Evolutionary conservation across 2,888 invertebrate genomes (phyloP), one percentile per base, ranked within the genome.

Genomic region (Drosophila diplacantha): DNA sequence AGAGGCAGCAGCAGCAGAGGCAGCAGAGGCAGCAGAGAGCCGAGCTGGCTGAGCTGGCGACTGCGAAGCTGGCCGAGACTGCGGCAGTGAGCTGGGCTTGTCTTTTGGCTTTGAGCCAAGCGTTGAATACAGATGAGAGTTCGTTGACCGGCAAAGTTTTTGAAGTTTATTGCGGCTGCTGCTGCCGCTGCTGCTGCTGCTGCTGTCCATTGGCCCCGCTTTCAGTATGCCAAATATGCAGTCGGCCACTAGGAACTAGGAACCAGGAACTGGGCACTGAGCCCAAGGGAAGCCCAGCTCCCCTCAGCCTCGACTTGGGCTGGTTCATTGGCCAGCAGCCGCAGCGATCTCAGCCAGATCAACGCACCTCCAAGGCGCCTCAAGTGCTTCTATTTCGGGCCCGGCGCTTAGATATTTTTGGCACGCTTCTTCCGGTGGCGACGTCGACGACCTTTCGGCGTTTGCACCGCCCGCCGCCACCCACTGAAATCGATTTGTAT

Each of bases 171-270:
- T 69, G 76, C 62, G 58, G 68, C 65, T 53, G 57, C 67, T 59
- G 63, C 55, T 60, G 67, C 65, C 53, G 64, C 56, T 63, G 60
- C 67, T 53, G 70, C 64, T 62, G 68, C 50, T 69, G 79, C 75
- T 78, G 75, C 68, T 63, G 66, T 65, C 59, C 61, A 58, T 72
- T 74, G 74, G 75, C 81, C 71, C 43, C 61, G 72, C 83, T 77
- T 81, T 78, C 78, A 75, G 79, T 82, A 80, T 76, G 76, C 78
- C 84, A 81, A 83, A 82, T 85, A 85, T 85, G 85, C 85, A 85
- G 29, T 46, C 20, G 44, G 31, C 18, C 20, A 85, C 80, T 82
- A 85, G 85, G 81, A 85, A 85, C 49, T 49, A 16, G n/a, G 53
- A 54, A 34, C 11, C 11, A 6, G 41, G 24, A 39, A 38, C 20